Conservation (phyloP, 1,140 invertebrate species). For the Steinernema khuongi region DNA sequence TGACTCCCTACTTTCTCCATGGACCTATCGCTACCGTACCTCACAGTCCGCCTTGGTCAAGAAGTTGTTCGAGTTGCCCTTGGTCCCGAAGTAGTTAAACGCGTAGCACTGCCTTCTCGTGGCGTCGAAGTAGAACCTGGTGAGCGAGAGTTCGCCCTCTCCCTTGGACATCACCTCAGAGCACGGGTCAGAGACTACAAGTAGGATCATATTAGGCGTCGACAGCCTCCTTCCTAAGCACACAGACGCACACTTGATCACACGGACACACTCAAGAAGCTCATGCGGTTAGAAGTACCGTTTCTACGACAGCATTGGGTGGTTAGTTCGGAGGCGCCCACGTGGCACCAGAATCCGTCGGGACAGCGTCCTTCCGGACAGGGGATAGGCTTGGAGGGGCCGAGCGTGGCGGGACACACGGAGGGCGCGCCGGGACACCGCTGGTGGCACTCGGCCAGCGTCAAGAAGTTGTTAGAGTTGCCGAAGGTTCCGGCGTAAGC, state of each 20-base stretch:
- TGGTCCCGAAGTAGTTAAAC: constrained; percentile 38
- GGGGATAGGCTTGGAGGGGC: neutral
- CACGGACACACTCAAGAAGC: neutral
- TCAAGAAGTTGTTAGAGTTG: constrained; percentile 1
- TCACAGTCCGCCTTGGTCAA: constrained; percentile 39
- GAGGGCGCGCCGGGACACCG: neutral
- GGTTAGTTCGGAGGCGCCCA: neutral
- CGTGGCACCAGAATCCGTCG: neutral
- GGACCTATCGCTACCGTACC: constrained; percentile 49
- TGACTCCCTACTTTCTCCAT: constrained; percentile 62
- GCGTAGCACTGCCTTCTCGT: constrained; percentile 27
- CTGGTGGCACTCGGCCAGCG: neutral
- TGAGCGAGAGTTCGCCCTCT: constrained; percentile 28
- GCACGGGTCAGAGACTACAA: constrained; percentile 32
- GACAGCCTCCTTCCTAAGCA: neutral
- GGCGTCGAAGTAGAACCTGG: constrained; percentile 38
- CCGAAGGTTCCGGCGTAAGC: constrained; percentile 10
- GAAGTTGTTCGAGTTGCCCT: constrained; percentile 41
- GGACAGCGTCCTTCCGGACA: neutral
- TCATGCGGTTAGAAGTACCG: neutral
- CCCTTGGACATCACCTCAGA: constrained; percentile 36
- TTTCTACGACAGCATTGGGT: neutral
- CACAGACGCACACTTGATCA: neutral
- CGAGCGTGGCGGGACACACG: neutral
- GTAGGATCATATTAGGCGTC: neutral